Evolutionary conservation across 2,797 vertebrate genomes (phyloP).

Genomic region (Melanotaenia nigrans): DNA sequence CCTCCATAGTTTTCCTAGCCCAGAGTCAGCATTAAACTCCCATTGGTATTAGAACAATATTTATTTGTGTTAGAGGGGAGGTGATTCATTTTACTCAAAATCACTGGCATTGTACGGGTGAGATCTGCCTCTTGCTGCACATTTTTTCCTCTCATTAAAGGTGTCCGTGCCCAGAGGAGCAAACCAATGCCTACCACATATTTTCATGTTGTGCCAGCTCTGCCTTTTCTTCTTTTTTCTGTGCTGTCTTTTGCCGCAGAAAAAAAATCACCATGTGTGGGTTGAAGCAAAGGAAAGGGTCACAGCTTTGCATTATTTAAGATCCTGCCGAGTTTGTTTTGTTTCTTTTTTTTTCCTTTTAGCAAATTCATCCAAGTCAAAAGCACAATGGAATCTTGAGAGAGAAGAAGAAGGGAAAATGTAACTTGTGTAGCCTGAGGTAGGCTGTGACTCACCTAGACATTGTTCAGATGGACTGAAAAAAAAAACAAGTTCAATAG

Average conservation of each 20-base stretch:
- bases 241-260: constrained; percentile 59
- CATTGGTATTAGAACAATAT: constrained; percentile 68
- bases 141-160: constrained; percentile 80
- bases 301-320: constrained; percentile 77
- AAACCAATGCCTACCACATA: constrained; percentile 62
- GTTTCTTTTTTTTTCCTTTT: constrained; percentile 49
- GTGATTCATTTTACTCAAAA: constrained; percentile 78
- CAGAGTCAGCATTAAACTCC: constrained; percentile 47
- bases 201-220: constrained; percentile 66
- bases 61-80: constrained; percentile 72
- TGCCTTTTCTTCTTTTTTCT: constrained; percentile 64
- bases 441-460: constrained; percentile 77
- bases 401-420: constrained; percentile 66
- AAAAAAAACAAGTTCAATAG: constrained; percentile 71
- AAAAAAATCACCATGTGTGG: constrained; percentile 68
- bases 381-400: constrained; percentile 65
- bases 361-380: constrained; percentile 74
- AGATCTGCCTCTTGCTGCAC: constrained; percentile 67
- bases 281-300: constrained; percentile 73
- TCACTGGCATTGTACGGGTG: constrained; percentile 62
- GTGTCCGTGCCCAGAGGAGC: constrained; percentile 71
- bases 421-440: constrained; percentile 72
- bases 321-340: constrained; percentile 62
- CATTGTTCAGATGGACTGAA: constrained; percentile 70
- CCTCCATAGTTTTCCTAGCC: constrained; percentile 37